Base-by-base conservation (phyloP, 2,797 vertebrate genomes). In the Phrynocephalus vlangalii region DNA sequence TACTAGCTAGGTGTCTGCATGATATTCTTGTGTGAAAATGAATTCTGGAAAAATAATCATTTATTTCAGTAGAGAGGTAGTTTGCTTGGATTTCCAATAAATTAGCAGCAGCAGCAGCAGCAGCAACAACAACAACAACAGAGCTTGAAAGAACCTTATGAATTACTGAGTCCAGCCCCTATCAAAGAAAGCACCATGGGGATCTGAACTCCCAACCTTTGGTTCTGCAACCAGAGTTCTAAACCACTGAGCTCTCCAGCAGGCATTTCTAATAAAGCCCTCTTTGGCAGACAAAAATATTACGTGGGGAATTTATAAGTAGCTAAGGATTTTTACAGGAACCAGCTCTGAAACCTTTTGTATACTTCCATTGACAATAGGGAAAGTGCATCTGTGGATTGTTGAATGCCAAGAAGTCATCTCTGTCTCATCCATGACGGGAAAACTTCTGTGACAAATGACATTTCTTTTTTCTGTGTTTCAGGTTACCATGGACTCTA, bases 401-500 rank as follows among this genome's bases (percentile, higher is more conserved):
- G 6, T 38, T 73, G 7, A 33, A 80, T 83, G 83, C 85, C 11
- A 0, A 75, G 60, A 86, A 10, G 77, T 24, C 8, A 2, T 13
- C 52, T n/a, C 1, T 72, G 75, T 38, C 7, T 0, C 1, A 28
- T 20, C 33, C 20, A 0, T 26, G 24, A 81, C 4, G 10, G 10
- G 70, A 67, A 6, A 7, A 73, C 6, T 71, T 88, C 94, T 60
- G 90, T 15, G 3, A 15, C 15, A 78, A 11, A 2, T 66, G 90
- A 77, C 15, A 0, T 94, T 87, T 68, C 87, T 77, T 1, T 87
- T 26, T 76, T 3, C 0, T 92, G 87, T 90, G 22, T 80, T 93
- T 38, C 90, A 99, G 99, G 99, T 89, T 99, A 99, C 97, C 99
- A 99, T 0, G 99, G 99, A 38, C 97, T 99, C 93, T 99, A 99